phyloP scores from a whole-genome alignment of 2,888 invertebrate species.

The Perizoma flavofasciatum region DNA sequence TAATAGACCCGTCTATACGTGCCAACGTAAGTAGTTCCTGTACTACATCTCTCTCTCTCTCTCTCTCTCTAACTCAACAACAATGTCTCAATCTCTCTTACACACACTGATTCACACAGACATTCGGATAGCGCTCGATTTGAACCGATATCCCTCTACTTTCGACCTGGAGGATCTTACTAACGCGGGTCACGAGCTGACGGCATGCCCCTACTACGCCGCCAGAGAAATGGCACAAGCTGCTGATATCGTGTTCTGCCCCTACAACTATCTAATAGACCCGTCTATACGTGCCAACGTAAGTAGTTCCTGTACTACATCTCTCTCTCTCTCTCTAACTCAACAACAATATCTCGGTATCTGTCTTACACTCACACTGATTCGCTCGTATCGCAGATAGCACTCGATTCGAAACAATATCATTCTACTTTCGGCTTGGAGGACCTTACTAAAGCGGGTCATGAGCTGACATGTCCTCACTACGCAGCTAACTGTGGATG shows the following conservation, averaged over 20 bases:
- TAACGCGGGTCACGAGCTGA: conserved; percentile 62
- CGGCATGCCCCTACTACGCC: conserved; percentile 88
- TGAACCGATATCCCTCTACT: conserved; percentile 59
- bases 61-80: not conserved
- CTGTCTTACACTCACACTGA: not conserved
- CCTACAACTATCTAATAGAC: conserved; percentile 92
- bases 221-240: conserved; percentile 81
- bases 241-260: conserved; percentile 91
- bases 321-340: not conserved
- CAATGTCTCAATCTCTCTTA: not conserved
- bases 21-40: conserved; percentile 82
- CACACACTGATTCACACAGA: not conserved
- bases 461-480: conserved; percentile 86
- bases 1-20: conserved; percentile 88
- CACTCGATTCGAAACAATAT: conserved; percentile 41
- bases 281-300: conserved; percentile 85
- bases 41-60: not conserved
- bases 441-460: conserved; percentile 84
- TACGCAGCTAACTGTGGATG: conserved; percentile 86
- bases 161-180: conserved; percentile 90
- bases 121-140: conserved; percentile 43
- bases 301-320: conserved; percentile 53
- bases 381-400: conserved; percentile 38
- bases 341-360: too few species aligned
- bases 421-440: conserved; percentile 88